A percentile compares a stretch with the other conserved stretches of the same genome.
These are phyloP conservation scores for Lordiphosa andalusiaca DNA, from an alignment of 2,888 invertebrate species.

Conservation along the genomic window DNA sequence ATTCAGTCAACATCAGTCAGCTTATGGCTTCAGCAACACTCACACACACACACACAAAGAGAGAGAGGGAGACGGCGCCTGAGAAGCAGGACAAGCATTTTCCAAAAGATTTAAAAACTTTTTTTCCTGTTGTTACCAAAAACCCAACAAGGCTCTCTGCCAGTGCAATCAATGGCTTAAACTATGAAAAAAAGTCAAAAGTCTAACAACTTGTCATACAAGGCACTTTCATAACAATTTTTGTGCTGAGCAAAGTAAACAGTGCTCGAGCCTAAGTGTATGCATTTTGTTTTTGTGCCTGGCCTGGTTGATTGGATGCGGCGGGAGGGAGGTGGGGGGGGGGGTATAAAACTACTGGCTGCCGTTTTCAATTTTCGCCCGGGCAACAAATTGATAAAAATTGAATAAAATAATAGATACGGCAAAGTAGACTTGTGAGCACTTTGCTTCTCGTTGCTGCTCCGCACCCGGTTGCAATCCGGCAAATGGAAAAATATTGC, in stretches of 20 bases:
- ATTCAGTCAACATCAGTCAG: conserved; percentile 56
- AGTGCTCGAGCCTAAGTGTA: conserved; percentile 32
- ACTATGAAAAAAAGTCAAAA: conserved; percentile 50
- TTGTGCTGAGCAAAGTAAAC: conserved; percentile 31
- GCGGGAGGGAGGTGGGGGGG: not conserved
- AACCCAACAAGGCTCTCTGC: conserved; percentile 50
- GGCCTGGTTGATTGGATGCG: conserved; percentile 10
- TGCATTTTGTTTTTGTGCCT: conserved; percentile 13
- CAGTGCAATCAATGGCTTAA: conserved; percentile 73
- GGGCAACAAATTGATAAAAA: conserved; percentile 66
- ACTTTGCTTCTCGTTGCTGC: not conserved
- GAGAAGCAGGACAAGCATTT: conserved; percentile 45
- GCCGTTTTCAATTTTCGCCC: conserved; percentile 52
- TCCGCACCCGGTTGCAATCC: conserved; percentile 22
- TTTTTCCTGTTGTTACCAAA: conserved; percentile 26
- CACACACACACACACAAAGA: conserved; percentile 15
- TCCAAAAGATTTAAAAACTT: conserved; percentile 60
- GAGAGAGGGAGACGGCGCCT: not conserved
- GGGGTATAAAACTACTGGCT: conserved; percentile 8
- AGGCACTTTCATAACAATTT: conserved; percentile 62
- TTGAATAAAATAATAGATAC: conserved; percentile 58
- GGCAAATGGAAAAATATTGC: conserved; percentile 41
- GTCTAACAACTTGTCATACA: conserved; percentile 71
- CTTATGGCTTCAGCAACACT: conserved; percentile 46
- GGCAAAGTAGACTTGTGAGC: conserved; percentile 5